Conservation (phyloP, 2,113 vertebrate genomes). For the Gopherus evgoodei region DNA sequence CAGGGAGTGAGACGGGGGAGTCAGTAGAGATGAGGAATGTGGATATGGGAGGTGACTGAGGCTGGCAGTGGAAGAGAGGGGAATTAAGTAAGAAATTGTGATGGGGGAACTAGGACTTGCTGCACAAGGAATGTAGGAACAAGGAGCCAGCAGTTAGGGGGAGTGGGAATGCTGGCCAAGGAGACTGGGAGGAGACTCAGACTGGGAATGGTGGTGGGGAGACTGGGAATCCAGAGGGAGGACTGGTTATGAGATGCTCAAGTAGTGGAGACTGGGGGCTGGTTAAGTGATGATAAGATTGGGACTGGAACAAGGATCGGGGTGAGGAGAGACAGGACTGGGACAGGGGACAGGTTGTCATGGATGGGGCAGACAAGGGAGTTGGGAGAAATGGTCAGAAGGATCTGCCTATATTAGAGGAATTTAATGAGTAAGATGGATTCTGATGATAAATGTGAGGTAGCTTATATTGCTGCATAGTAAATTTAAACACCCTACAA, state of each 20-base stretch:
- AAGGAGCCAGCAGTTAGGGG: background rate
- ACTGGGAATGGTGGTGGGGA: background rate
- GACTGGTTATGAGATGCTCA: background rate
- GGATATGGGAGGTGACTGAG: background rate
- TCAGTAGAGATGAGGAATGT: background rate
- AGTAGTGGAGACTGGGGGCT: background rate
- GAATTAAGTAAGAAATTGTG: background rate
- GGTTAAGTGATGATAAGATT: background rate
- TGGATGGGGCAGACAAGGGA: background rate
- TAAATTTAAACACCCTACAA: background rate
- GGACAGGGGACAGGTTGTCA: background rate
- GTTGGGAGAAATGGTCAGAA: background rate
- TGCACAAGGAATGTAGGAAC: background rate
- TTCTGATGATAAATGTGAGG: background rate
- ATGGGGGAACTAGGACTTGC: background rate
- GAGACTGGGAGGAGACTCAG: background rate
- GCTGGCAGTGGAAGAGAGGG: background rate
- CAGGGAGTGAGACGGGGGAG: background rate
- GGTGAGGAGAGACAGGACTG: background rate
- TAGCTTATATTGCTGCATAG: background rate
- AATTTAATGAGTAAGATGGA: accelerated
- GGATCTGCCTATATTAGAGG: background rate
- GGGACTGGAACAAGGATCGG: background rate
- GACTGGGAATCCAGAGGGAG: background rate
- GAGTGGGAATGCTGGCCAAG: background rate